Base-by-base conservation (phyloP, 1,140 invertebrate species). In the Brevipalpus yothersi region DNA sequence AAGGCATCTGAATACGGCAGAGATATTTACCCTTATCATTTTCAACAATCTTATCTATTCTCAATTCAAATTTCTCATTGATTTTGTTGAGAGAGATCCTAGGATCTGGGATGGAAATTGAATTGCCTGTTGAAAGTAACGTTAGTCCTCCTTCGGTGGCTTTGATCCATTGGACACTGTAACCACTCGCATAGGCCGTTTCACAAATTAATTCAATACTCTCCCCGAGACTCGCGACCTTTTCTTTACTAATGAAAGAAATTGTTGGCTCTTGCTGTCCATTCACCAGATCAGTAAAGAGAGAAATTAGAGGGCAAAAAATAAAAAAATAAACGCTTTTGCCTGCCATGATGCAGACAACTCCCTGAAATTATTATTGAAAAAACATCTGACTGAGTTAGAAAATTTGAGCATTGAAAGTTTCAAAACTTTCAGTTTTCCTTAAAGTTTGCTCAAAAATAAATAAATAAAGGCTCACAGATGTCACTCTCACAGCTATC, bases 11-110 rank as follows among this genome's bases (percentile, higher is more conserved):
- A 19, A 92, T 81, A 70, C 88, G 83, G 66, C 89, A 93, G 57
- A 82, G 79, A 69, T 92, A 92, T 64, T 76, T 78, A 19, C 86
- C 88, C 0, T 85, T 84, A 70, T 93, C 88, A 0, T 85, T 88
- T 72, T 93, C 86, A 75, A 92, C 87, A 58, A 92, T 86, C 67
- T 92, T 86, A 72, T 86, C 88, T n/a, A 92, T 83, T 79, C 86
- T 84, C 51, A 89, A 72, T 9, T 43, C 12, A 15, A n/a, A 21
- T 9, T 42, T 41, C 15, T 41, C 56, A 3, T 17, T 17, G 2
- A 19, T 19, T 12, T 10, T 9, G 21, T 10, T 17, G 82, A 81
- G 0, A 82, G 82, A 0, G 80, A 78, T 2, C 75, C 76, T 13
- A 70, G 91, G 85, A 67, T 82, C 83, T n/a, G 62, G 63, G 58